Conservation (phyloP, 2,888 invertebrate species). For the Spodoptera exigua region DNA sequence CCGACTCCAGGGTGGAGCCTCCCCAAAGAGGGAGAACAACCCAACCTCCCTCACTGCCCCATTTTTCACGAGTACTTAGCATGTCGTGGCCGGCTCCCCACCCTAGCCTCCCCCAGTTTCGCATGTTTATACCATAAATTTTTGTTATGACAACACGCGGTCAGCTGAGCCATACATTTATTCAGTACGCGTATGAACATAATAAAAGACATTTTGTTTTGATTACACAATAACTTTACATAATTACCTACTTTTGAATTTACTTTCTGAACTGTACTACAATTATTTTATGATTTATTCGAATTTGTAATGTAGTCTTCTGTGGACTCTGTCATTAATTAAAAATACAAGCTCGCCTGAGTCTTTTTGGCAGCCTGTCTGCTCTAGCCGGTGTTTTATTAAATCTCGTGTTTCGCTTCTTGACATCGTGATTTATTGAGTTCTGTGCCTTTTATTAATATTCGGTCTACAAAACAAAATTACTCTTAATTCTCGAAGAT, state of each 20-base stretch:
- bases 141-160: slow-evolving; percentile 77
- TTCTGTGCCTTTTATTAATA: slow-evolving; percentile 36
- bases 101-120: slow-evolving; percentile 68
- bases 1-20: slow-evolving; percentile 55
- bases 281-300: slow-evolving; percentile 32
- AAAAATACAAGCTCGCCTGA: slow-evolving; percentile 53
- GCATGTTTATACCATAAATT: slow-evolving; percentile 74
- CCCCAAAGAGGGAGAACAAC: slow-evolving; percentile 51
- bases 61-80: slow-evolving; percentile 80
- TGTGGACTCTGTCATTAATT: slow-evolving; percentile 57
- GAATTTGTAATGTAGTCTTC: slow-evolving; percentile 53
- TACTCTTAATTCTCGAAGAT: slow-evolving; percentile 23
- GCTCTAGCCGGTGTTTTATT: slow-evolving; percentile 51
- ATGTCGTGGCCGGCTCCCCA: slow-evolving; percentile 69
- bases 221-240: slow-evolving; percentile 17
- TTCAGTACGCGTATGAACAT: slow-evolving; percentile 22
- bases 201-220: slow-evolving; percentile 47
- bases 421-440: slow-evolving; percentile 59
- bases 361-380: slow-evolving; percentile 42
- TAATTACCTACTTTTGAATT: slow-evolving; percentile 15
- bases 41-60: slow-evolving; percentile 67
- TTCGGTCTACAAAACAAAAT: slow-evolving; percentile 30
- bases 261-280: slow-evolving; percentile 17
- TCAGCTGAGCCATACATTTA: slow-evolving; percentile 72
- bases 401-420: slow-evolving; percentile 55